Evolutionary conservation across 2,113 vertebrate genomes (phyloP), one percentile per base, ranked within the genome.

Genomic region (Meriones unguiculatus): DNA sequence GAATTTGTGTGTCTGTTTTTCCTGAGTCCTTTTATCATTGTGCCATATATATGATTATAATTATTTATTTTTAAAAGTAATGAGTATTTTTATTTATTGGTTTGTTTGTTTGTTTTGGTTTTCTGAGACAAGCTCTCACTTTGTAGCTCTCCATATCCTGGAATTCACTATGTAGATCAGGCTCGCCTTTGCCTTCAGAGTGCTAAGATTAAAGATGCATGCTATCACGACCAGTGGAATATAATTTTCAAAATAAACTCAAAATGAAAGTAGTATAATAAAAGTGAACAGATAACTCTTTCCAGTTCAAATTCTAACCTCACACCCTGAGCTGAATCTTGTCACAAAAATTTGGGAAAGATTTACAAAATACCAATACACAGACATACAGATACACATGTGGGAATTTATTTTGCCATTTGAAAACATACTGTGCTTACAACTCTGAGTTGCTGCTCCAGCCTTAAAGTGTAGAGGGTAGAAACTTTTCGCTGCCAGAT

Each of bases 261-360:
- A 94, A 46, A 64, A 77, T 75, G 24, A 94, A 93, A 14, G 18
- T 12, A 94, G 17, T 64, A 95, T 95, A 84, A 75, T 65, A 65
- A 69, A 90, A 76, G 8, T 28, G 0, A 30, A 86, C 22, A 86
- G 78, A 35, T 85, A 64, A 15, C 67, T 89, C 13, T 17, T 46
- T 89, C 24, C 57, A 41, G 15, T 82, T 69, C 64, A 91, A 59
- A 2, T 5, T 46, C 28, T 35, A 82, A 11, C 57, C 35, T 81
- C 64, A 92, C 12, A 69, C 76, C 92, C 35, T 88, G 22, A 81
- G 24, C 24, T 38, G 14, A 28, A 4, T 67, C 46, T 93, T 75
- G 78, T 76, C n/a, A 67, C 67, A 94, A 50, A 90, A 89, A 87
- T 54, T n/a, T 57, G 9, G 24, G 5, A 57, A 2, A 32, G 5